These are phyloP conservation scores for Lampris megalopsis DNA, from an alignment of 2,113 vertebrate species.

Conservation along the genomic window DNA sequence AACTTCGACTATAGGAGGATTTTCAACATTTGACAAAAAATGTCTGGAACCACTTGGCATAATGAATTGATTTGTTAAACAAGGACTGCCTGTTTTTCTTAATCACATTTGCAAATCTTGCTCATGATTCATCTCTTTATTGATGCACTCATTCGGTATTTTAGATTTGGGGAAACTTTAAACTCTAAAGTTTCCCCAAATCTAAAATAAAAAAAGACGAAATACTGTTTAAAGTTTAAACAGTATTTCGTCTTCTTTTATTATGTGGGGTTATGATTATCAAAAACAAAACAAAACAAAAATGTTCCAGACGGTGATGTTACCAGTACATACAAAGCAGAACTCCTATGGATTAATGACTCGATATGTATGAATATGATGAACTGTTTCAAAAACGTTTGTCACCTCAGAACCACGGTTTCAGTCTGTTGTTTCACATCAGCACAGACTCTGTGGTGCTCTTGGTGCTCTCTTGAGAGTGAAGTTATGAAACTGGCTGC, in stretches of 20 bases:
- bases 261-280: too few relatives aligned
- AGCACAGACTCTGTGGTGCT: background rate
- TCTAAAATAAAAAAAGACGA: too few relatives aligned
- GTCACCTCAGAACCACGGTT: background rate
- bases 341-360: background rate
- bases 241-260: too few relatives aligned
- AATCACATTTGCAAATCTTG: conserved; percentile 65
- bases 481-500: conserved; percentile 20
- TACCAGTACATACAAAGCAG: too few relatives aligned
- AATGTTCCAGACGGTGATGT: too few relatives aligned
- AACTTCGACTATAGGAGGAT: conserved; percentile 69
- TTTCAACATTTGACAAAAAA: conserved; percentile 79
- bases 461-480: conserved; percentile 5
- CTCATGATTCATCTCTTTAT: conserved; percentile 7
- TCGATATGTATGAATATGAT: conserved; percentile 24
- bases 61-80: conserved; percentile 73
- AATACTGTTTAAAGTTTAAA: too few relatives aligned
- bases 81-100: conserved; percentile 53
- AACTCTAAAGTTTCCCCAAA: background rate
- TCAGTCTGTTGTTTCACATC: conserved; percentile 4
- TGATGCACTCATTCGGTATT: background rate
- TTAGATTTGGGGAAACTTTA: conserved; percentile 22
- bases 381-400: background rate
- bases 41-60: conserved; percentile 66
- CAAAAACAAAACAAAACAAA: too few relatives aligned